These are phyloP conservation scores for Thunnus albacares DNA, from an alignment of 2,797 vertebrate species.

Conservation along the genomic window DNA sequence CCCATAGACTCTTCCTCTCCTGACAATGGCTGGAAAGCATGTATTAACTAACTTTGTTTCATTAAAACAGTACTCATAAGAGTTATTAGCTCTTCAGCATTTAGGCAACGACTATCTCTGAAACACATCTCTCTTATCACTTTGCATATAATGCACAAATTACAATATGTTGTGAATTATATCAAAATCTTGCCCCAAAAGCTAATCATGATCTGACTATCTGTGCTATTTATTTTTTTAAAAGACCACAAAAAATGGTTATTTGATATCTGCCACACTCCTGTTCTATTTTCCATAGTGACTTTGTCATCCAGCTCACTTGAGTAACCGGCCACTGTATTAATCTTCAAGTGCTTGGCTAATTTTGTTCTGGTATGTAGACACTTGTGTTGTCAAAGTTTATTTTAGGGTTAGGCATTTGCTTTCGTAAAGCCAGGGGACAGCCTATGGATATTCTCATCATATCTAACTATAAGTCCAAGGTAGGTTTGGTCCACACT, in stretches of 20 bases:
- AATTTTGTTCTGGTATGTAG: background rate
- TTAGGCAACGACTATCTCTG: background rate
- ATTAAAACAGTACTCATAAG: background rate
- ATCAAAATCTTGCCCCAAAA: background rate
- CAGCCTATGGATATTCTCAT: conserved; percentile 23
- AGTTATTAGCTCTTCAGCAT: background rate
- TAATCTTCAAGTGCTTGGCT: background rate
- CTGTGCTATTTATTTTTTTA: too few species aligned
- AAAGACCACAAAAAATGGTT: background rate
- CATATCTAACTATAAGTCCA: background rate
- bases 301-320: too few species aligned
- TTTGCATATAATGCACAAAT: background rate
- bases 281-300: too few species aligned
- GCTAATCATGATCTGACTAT: background rate
- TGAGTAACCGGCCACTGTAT: too few species aligned
- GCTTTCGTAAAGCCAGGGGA: background rate
- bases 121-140: background rate
- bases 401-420: conserved; percentile 13
- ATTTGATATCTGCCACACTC: too few species aligned
- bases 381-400: conserved; percentile 5
- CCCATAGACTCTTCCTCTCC: background rate
- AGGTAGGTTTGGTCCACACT: background rate
- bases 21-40: background rate
- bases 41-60: background rate
- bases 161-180: too few species aligned